Evolutionary conservation across 35 echinoderm and acorn worm species (phyloP), one percentile per base, ranked within the genome.

Genomic region (Heliocidaris erythrogramma): DNA sequence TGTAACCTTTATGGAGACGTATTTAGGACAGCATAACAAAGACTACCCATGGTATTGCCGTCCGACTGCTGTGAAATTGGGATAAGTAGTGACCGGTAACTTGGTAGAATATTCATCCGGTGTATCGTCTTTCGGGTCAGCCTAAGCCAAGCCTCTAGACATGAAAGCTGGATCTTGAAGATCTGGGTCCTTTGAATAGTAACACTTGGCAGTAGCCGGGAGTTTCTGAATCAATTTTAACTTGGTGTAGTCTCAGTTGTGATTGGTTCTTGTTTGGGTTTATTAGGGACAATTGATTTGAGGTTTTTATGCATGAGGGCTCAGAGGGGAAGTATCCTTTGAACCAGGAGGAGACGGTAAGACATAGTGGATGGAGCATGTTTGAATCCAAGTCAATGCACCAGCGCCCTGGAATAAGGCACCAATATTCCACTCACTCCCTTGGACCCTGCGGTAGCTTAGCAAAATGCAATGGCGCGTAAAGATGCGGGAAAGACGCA

Each of bases 1-100:
- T 78, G 65, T 78, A 78, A 78, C 65, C 65, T 78, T 78, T 78
- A 78, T 78, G 27, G 65, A 78, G 65, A 78, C 17, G 65, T 78
- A 78, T 78, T 78, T 24, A 78, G 65, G 65, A 8, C 65, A 78
- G 65, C 65, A 78, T 78, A 78, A 78, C 65, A 5, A 7, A n/a
- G 65, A 3, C 65, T 78, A 78, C 65, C 65, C 65, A 78, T 27
- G 65, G 21, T 78, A 78, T 78, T 78, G 27, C 65, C 65, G 0
- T n/a, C 65, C 27, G 65, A 78, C 65, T 78, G 65, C 21, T 78
- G 65, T 7, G 27, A 78, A 78, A 78, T 78, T 78, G 65, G 65
- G 65, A 78, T 78, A n/a, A 78, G 65, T 27, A 78, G 65, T 78
- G 65, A 78, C 65, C 65, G 65, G 14, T 78, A 78, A 78, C 65